These are phyloP conservation scores for Benitochromis conjunctus DNA, from an alignment of 2,113 vertebrate genomes.

Conservation along the genomic window DNA sequence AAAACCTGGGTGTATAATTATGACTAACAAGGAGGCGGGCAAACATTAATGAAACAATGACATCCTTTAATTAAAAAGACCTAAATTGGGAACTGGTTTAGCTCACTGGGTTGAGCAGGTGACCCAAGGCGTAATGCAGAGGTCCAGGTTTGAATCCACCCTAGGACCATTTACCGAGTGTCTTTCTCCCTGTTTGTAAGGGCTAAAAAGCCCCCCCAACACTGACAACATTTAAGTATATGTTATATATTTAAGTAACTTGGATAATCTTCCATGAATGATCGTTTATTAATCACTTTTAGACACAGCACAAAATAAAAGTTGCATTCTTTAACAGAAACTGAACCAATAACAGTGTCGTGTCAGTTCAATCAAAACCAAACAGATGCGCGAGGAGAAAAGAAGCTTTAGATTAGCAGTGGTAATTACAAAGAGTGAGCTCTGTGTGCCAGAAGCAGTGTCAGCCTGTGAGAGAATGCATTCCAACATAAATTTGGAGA, in stretches of 20 bases:
- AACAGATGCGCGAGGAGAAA: background rate
- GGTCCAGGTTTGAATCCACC: background rate
- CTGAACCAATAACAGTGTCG: background rate
- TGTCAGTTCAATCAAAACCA: background rate
- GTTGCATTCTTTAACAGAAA: background rate
- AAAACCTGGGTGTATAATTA: background rate
- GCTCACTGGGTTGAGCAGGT: background rate
- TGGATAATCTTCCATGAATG: background rate
- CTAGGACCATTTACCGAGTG: background rate
- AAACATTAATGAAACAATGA: background rate
- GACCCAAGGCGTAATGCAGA: background rate
- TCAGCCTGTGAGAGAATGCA: background rate
- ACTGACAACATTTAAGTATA: background rate
- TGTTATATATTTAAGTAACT: background rate
- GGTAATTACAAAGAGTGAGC: background rate
- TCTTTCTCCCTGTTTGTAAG: background rate
- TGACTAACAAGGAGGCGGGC: background rate
- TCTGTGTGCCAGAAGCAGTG: background rate
- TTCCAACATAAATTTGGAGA: background rate
- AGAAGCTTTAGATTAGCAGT: slow-evolving; percentile 4
- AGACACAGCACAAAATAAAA: background rate
- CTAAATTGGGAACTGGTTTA: background rate
- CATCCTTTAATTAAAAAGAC: background rate
- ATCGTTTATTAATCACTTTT: background rate
- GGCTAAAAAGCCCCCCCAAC: background rate